Base-by-base conservation (phyloP, 2,888 invertebrate species). In the Pyrochroa serraticornis region DNA sequence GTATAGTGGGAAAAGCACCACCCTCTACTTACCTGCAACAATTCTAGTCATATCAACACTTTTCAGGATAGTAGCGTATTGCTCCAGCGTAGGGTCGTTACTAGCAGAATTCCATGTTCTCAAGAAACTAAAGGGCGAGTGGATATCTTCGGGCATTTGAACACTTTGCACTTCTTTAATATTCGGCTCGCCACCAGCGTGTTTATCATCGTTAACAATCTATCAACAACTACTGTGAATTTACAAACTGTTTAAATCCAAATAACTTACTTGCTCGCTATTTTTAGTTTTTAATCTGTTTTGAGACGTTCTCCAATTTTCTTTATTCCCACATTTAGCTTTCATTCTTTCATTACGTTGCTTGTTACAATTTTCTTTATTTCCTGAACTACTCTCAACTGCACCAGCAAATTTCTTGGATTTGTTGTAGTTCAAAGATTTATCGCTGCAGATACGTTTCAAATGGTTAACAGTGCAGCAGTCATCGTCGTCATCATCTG, bases 81-180 rank as follows among this genome's bases (percentile, higher is more conserved):
- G 51, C 33, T 65, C 58, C 10, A 77, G 72, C 37, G 72, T 71
- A 9, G 51, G 45, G 58, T 79, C 74, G 12, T 66, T 67, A 60
- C 73, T 72, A 3, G 76, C 61, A 6, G 77, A 71, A 38, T 74
- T 71, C 81, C 81, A 81, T 1, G 64, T 53, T 49, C 72, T 71
- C 38, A 77, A 49, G 62, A 81, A 81, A 60, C 75, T 76, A 47
- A 74, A 80, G 0, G 80, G 79, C 34, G 72, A 61, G 45, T 71
- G 61, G n/a, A 72, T 56, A 45, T 71, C 68, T 32, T 60, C 52
- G 1, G 53, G 45, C 12, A 54, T 30, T 7, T 13, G 44, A 31
- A 32, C 8, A 30, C 13, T 7, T 2, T 58, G 41, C n/a, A 51
- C 36, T 14, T 55, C 14, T 39, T 38, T 50, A 7, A 35, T 33